These are phyloP conservation scores for Abramis brama DNA, from an alignment of 2,113 vertebrate genomes.

Conservation along the genomic window DNA sequence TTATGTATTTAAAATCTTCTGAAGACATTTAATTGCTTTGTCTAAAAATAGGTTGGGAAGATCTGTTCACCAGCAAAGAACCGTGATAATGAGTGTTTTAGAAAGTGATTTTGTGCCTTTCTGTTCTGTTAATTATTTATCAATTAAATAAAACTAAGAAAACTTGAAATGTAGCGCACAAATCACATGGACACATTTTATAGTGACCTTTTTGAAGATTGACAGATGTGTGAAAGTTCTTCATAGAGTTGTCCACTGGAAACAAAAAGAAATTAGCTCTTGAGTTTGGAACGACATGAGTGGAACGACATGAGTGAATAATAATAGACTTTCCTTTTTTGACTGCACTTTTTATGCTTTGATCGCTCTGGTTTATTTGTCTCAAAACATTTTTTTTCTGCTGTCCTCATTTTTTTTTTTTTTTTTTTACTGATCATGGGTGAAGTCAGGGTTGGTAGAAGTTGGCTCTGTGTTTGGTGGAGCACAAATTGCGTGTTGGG, in stretches of 20 bases:
- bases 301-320: not conserved
- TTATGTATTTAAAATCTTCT: not conserved
- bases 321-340: not conserved
- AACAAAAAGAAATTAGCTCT: not conserved
- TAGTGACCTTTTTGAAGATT: too few species aligned
- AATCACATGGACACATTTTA: too few species aligned
- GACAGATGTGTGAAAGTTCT: too few species aligned
- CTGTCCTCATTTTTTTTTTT: not conserved
- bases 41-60: not conserved
- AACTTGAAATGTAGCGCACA: too few species aligned
- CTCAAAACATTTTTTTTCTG: not conserved
- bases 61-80: not conserved
- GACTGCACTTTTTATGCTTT: not conserved
- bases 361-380: not conserved
- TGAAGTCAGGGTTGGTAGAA: not conserved
- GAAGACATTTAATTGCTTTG: not conserved
- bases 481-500: conserved; percentile 6
- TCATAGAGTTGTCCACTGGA: too few species aligned
- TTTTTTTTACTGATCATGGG: not conserved
- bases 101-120: not conserved
- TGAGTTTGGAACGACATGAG: not conserved
- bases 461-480: not conserved
- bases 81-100: not conserved
- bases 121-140: too few species aligned
- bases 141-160: too few species aligned